Conservation (phyloP, 2,888 invertebrate species). For the Orthonevra nobilis region DNA sequence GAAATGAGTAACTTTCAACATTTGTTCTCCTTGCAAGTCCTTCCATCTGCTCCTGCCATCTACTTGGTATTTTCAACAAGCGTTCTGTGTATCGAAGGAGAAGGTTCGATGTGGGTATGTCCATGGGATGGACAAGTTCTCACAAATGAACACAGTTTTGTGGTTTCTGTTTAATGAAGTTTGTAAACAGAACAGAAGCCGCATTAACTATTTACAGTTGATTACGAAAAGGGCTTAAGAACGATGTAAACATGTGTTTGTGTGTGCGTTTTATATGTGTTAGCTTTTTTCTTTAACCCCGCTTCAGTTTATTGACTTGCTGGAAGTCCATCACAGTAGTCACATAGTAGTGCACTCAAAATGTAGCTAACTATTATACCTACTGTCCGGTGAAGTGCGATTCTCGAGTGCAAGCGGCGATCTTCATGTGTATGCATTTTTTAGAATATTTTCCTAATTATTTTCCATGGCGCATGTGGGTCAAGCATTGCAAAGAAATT, state of each 20-base stretch:
- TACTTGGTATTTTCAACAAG: slow-evolving; percentile 1
- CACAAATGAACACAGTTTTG: slow-evolving; percentile 70
- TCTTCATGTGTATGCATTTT: slow-evolving; percentile 50
- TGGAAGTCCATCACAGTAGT: slow-evolving; percentile 38
- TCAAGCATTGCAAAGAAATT: slow-evolving; percentile 62
- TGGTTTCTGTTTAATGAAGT: slow-evolving; percentile 68
- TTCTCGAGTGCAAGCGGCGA: slow-evolving; percentile 29
- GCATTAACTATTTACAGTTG: slow-evolving; percentile 69
- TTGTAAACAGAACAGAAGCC: slow-evolving; percentile 69
- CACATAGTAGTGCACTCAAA: no score
- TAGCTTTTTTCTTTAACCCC: no score
- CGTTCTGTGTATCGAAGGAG: slow-evolving; percentile 21
- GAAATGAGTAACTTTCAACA: slow-evolving; percentile 67
- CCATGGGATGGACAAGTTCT: slow-evolving; percentile 67
- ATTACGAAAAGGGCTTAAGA: slow-evolving; percentile 60
- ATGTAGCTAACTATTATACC: background rate
- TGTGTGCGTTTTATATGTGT: slow-evolving; percentile 13
- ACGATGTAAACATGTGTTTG: slow-evolving; percentile 54
- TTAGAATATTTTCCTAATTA: slow-evolving; percentile 63
- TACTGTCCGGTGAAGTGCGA: slow-evolving; percentile 45
- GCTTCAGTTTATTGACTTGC: slow-evolving; percentile 49
- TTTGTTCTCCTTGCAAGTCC: slow-evolving; percentile 58
- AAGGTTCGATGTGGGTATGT: slow-evolving; percentile 46
- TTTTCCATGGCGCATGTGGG: slow-evolving; percentile 53
- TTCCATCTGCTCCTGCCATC: background rate